Percentiles rank a stretch among this genome's conserved stretches.
Evolutionary conservation across 2,113 vertebrate genomes (phyloP).

Genomic region (Pygoscelis antarcticus): DNA sequence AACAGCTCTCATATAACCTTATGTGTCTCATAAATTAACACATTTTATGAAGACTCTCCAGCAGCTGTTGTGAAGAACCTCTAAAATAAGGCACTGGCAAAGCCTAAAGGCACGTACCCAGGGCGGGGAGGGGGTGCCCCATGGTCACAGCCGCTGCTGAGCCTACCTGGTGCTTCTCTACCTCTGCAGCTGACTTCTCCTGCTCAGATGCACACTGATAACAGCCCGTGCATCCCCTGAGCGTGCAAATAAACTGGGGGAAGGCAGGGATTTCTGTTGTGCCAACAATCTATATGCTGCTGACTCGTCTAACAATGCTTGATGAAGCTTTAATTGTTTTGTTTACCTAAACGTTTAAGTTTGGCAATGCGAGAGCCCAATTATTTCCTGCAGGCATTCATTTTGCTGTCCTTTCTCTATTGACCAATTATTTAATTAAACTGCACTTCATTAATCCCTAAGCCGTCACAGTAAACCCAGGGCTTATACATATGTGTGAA

Average conservation of each 20-base stretch:
- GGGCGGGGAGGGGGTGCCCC: neutral
- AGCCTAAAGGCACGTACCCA: neutral
- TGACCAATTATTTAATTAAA: conserved; percentile 80
- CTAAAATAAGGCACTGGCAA: neutral
- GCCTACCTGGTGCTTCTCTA: neutral
- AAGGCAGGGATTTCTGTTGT: conserved; percentile 10
- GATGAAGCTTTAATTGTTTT: conserved; percentile 71
- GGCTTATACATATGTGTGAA: conserved; percentile 27
- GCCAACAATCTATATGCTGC: conserved; percentile 36
- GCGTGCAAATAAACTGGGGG: neutral
- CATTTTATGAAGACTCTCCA: conserved; percentile 23
- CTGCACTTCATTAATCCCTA: conserved; percentile 75
- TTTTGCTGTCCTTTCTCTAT: conserved; percentile 61
- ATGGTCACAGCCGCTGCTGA: neutral
- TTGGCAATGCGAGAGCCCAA: conserved; percentile 53
- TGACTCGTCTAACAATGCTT: conserved; percentile 47
- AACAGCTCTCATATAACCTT: conserved; percentile 42
- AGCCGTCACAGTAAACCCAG: conserved; percentile 47
- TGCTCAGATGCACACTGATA: neutral
- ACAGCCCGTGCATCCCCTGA: neutral
- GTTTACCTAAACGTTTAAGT: conserved; percentile 71
- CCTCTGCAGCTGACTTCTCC: conserved; percentile 14
- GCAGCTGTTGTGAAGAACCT: conserved; percentile 6
- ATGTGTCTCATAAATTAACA: conserved; percentile 54
- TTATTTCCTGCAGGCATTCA: conserved; percentile 69